Percentiles rank a stretch among this genome's conserved stretches.
phyloP scores from a whole-genome alignment of 2,888 invertebrate genomes.

The Anthrax anthrax region DNA sequence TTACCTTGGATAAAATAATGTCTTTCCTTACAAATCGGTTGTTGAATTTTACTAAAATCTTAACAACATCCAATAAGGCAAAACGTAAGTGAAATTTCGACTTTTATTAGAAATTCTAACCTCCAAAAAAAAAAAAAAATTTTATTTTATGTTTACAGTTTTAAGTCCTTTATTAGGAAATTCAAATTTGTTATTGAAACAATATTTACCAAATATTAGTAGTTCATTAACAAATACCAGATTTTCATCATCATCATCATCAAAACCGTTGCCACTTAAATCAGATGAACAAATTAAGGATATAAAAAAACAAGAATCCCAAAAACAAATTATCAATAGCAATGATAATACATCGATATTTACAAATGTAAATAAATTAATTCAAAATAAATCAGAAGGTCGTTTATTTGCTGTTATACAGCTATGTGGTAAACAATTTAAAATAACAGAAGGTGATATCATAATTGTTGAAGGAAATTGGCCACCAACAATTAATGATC shows the following conservation, averaged over 20 bases:
- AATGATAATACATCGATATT: conserved; percentile 10
- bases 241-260: neutral
- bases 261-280: no score
- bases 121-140: neutral
- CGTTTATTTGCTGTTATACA: conserved; percentile 64
- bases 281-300: no score
- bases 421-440: conserved; percentile 68
- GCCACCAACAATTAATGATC: conserved; percentile 68
- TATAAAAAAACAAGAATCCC: no score
- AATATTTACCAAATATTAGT: neutral
- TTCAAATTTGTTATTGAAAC: neutral
- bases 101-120: neutral
- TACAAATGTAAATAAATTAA: conserved; percentile 21
- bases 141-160: neutral
- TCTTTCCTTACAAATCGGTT: neutral
- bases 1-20: no score
- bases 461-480: conserved; percentile 69
- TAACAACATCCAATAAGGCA: neutral
- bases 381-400: conserved; percentile 20
- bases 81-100: neutral
- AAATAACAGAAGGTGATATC: conserved; percentile 73
- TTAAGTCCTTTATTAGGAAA: neutral
- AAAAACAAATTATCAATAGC: neutral
- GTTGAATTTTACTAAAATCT: neutral
- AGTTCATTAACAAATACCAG: neutral